phyloP scores from a whole-genome alignment of 2,888 invertebrate species.

The Spilarctia lutea region DNA sequence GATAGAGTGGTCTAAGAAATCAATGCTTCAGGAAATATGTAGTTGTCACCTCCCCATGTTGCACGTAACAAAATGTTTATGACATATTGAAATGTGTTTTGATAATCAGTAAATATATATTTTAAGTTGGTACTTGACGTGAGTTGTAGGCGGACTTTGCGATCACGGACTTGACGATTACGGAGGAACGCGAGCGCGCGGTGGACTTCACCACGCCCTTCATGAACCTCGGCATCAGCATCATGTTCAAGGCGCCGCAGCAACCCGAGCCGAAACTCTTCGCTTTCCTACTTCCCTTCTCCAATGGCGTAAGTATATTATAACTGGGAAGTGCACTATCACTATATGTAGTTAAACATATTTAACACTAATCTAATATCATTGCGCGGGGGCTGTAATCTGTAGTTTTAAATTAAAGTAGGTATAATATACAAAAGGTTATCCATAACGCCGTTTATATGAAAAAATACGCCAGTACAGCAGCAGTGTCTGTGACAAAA shows the following conservation, averaged over 20 bases:
- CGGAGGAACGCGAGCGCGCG: constrained; percentile 94
- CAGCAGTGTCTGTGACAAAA: too few species aligned
- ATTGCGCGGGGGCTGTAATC: background rate
- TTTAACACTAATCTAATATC: background rate
- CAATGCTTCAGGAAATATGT: too few species aligned
- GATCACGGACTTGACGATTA: constrained; percentile 96
- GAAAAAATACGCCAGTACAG: too few species aligned
- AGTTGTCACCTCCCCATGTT: too few species aligned
- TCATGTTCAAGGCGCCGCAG: constrained; percentile 94
- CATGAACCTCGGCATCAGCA: constrained; percentile 97
- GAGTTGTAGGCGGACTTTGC: constrained; percentile 93
- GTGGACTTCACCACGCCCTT: constrained; percentile 99
- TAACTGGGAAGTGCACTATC: background rate
- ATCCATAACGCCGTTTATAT: too few species aligned
- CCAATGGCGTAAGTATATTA: constrained; percentile 83
- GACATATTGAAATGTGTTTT: too few species aligned
- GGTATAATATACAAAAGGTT: too few species aligned
- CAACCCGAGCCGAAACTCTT: constrained; percentile 94
- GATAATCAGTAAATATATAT: too few species aligned
- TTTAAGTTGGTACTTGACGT: constrained; percentile 23
- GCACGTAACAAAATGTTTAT: too few species aligned
- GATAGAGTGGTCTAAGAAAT: too few species aligned
- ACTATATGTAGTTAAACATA: too few species aligned
- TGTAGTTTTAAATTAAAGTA: too few species aligned
- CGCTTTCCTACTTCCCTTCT: constrained; percentile 96